Percentiles rank a stretch among this genome's conserved stretches.
phyloP scores from a whole-genome alignment of 2,113 vertebrate genomes.

The Ailurus styani region DNA sequence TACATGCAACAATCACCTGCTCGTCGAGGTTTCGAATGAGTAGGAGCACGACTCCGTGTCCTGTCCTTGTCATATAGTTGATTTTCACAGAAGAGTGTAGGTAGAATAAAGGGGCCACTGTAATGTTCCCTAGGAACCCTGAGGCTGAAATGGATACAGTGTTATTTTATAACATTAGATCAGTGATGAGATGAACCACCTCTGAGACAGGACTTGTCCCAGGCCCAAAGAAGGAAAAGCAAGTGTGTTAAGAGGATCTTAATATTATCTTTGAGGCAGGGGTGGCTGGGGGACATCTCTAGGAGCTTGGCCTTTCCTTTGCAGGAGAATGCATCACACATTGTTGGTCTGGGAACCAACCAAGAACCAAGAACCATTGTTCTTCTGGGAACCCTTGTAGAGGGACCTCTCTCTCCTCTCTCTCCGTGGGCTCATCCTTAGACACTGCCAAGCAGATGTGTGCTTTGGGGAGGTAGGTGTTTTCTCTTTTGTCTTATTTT shows the following conservation, averaged over 20 bases:
- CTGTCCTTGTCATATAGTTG: neutral
- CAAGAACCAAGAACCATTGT: too few species aligned
- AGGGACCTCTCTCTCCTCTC: neutral
- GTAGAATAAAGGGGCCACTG: neutral
- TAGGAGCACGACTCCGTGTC: neutral
- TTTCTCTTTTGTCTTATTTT: slow-evolving; percentile 24
- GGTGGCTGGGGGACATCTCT: neutral
- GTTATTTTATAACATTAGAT: neutral
- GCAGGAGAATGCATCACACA: neutral
- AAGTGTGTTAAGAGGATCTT: neutral
- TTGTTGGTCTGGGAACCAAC: neutral
- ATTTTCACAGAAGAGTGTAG: neutral
- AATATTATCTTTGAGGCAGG: neutral
- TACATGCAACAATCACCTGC: neutral
- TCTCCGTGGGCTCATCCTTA: neutral
- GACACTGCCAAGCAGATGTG: slow-evolving; percentile 36
- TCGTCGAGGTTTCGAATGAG: neutral
- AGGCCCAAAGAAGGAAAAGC: neutral
- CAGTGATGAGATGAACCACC: neutral
- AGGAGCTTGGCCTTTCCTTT: neutral
- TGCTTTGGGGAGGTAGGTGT: neutral
- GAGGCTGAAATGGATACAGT: neutral
- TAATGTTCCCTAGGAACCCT: neutral
- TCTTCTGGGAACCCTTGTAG: neutral
- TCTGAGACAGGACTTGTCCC: neutral